Evolutionary conservation across 2,113 vertebrate species (phyloP), one percentile per base, ranked within the genome.

Genomic region (Rhea americana): DNA sequence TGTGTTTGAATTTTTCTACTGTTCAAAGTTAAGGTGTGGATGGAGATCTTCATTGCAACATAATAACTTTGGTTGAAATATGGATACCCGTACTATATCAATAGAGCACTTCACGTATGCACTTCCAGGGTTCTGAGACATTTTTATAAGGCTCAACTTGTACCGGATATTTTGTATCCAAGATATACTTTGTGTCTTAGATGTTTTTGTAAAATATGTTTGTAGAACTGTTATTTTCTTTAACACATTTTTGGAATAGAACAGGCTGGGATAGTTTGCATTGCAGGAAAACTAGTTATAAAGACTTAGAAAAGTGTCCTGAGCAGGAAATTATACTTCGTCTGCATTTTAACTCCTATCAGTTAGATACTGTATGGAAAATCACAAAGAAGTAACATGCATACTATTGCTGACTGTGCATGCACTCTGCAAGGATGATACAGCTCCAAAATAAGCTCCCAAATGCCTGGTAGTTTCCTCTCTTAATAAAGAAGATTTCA

Each of bases 11-110:
- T 82, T 67, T 84, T 56, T 48, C 12, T 39, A 5, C 4, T 11
- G 13, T 32, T 61, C 16, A 1, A 5, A 65, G 3, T 2, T 55
- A 25, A 51, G 21, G 56, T 25, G 5, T 43, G 4, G 5, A 35
- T 58, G 20, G 18, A 56, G 8, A 3, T 48, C 4, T 51, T 73
- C 58, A 65, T 3, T 68, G 14, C 3, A 24, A n/a, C 15, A 12
- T 10, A 45, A 9, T 21, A 72, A 48, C 4, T 28, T 53, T 35
- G 7, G 2, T 22, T 79, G 21, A 48, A 62, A 56, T 56, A 32
- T 10, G 32, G 6, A 0, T 22, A 15, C 2, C 4, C 1, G 10
- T 43, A 7, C 1, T 25, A 45, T 41, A 21, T 50, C 70, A 30
- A 3, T 6, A 70, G 4, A 5, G 37, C 5, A 82, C 13, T 51